phyloP scores from a whole-genome alignment of 2,113 vertebrate genomes.

The Periophthalmus modestus region DNA sequence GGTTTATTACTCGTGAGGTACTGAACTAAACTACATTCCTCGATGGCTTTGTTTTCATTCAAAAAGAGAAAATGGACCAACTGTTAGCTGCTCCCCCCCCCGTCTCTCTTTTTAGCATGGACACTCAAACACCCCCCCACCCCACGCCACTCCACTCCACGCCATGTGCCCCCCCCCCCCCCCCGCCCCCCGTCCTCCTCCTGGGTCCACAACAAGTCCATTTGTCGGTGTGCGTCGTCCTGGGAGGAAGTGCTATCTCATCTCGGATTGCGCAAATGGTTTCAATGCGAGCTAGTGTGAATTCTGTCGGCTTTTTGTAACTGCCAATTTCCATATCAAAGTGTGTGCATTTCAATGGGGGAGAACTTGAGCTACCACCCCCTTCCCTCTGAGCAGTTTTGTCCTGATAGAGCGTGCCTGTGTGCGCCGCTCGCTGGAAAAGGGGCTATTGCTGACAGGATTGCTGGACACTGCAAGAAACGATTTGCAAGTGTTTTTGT shows the following conservation, averaged over 20 bases:
- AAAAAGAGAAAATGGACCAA: constrained; percentile 43
- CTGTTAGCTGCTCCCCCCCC: constrained; percentile 57
- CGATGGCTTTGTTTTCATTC: constrained; percentile 11
- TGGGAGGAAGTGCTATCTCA: constrained; percentile 78
- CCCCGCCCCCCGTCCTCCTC: no score
- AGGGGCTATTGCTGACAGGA: constrained; percentile 41
- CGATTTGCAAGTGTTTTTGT: constrained; percentile 47
- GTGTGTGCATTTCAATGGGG: constrained; percentile 76
- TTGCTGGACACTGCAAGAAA: constrained; percentile 50
- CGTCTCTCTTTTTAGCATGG: no score
- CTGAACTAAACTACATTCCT: not conserved
- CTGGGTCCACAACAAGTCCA: constrained; percentile 66
- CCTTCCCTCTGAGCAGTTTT: constrained; percentile 64
- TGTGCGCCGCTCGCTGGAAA: constrained; percentile 25
- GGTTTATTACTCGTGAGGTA: not conserved
- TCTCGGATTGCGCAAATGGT: constrained; percentile 77
- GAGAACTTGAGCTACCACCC: constrained; percentile 74
- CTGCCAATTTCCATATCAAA: constrained; percentile 80
- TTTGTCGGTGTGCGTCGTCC: constrained; percentile 75
- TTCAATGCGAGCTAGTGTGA: constrained; percentile 74
- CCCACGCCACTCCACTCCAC: no score
- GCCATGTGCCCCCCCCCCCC: not conserved
- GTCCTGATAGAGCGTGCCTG: constrained; percentile 53
- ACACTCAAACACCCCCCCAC: constrained; percentile 35
- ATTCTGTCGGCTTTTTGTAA: constrained; percentile 75